Evolutionary conservation across 2,888 invertebrate species (phyloP).

Genomic region (Dichetophora obliterata): DNA sequence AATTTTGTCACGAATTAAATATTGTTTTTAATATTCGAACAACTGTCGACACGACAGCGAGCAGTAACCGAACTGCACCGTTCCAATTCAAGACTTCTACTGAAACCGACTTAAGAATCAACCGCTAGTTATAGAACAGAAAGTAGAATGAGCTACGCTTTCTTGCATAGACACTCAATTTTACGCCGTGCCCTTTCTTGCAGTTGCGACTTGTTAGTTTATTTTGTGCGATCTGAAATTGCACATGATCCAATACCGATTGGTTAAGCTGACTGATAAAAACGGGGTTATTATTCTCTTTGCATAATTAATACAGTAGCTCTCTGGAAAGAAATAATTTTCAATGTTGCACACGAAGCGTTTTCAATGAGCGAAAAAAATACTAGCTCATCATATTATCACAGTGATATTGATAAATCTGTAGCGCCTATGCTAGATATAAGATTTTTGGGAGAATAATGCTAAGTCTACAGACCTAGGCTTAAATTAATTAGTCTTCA

Average conservation of each 20-base stretch:
- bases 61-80: constrained; percentile 8
- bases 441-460: too few relatives aligned
- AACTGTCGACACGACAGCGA: neutral
- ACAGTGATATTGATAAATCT: too few relatives aligned
- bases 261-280: too few relatives aligned
- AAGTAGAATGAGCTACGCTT: neutral
- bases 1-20: neutral
- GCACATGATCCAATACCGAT: neutral
- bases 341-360: too few relatives aligned
- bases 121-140: constrained; percentile 8
- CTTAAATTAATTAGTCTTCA: too few relatives aligned
- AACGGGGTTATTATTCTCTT: too few relatives aligned
- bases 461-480: too few relatives aligned
- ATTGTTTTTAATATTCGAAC: neutral
- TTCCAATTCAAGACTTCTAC: constrained; percentile 13
- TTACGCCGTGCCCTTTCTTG: neutral
- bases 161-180: neutral
- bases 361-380: too few relatives aligned
- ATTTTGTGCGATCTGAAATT: neutral
- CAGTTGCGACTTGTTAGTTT: neutral
- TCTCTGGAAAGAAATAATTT: too few relatives aligned
- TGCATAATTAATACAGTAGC: too few relatives aligned
- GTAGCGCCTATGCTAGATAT: too few relatives aligned
- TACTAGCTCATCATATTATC: too few relatives aligned
- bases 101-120: constrained; percentile 16